Conservation (phyloP, 2,113 vertebrate genomes). For the Hippocampus zosterae region DNA sequence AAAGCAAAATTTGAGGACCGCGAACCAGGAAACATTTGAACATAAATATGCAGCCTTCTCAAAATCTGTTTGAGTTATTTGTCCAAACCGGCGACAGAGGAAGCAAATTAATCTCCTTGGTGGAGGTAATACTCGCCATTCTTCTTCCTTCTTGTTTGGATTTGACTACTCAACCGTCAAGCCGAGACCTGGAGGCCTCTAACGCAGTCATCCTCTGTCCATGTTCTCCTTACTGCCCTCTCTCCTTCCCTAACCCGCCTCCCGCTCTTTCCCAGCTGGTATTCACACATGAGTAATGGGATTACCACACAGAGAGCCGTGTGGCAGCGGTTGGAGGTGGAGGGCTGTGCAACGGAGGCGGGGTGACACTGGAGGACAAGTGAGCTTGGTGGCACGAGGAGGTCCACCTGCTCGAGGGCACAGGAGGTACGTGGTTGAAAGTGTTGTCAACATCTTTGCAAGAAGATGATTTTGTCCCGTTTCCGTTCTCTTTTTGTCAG, state of each 20-base stretch:
- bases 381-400: conserved; percentile 25
- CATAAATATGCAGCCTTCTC: background rate
- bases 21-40: too few species aligned
- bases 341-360: conserved; percentile 13
- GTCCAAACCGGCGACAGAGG: background rate
- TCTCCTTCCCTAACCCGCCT: conserved; percentile 6
- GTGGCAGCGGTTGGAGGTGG: conserved; percentile 29
- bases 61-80: background rate
- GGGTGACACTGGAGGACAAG: conserved; percentile 50
- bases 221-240: conserved; percentile 39
- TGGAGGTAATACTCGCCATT: background rate
- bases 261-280: conserved; percentile 68
- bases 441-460: conserved; percentile 1
- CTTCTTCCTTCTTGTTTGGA: conserved; percentile 6
- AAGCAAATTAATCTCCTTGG: background rate
- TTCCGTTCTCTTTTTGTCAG: conserved; percentile 55
- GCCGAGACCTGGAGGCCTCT: conserved; percentile 30
- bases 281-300: conserved; percentile 78
- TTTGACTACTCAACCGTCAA: conserved; percentile 28
- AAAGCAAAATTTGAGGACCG: too few species aligned
- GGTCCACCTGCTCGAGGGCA: conserved; percentile 27
- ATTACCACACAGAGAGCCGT: conserved; percentile 70
- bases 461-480: conserved; percentile 23
- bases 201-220: conserved; percentile 58
- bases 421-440: background rate